Evolutionary conservation across 2,888 invertebrate species (phyloP).

Genomic region (Isoperla grammatica): DNA sequence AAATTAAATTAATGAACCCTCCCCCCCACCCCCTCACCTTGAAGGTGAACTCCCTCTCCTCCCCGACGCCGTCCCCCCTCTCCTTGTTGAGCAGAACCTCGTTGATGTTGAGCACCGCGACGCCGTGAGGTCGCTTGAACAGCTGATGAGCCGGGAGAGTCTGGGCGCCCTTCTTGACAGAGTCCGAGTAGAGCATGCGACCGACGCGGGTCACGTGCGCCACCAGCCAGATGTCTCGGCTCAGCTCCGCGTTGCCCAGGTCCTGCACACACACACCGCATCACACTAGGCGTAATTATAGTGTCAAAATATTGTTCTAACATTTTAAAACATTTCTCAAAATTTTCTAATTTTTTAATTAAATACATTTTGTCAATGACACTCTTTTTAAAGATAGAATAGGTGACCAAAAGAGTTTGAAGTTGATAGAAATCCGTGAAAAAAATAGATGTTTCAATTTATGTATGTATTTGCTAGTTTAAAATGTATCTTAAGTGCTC

Average conservation of each 20-base stretch:
- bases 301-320: no score
- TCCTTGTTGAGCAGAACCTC: slow-evolving; percentile 43
- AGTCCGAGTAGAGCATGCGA: slow-evolving; percentile 66
- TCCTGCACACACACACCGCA: no score
- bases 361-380: slow-evolving; percentile 17
- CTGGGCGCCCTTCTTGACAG: slow-evolving; percentile 45
- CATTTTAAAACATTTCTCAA: slow-evolving; percentile 15
- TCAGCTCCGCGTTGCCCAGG: slow-evolving; percentile 76
- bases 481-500: no score
- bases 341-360: background rate
- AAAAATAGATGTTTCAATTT: no score
- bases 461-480: no score
- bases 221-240: slow-evolving; percentile 79
- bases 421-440: no score
- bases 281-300: no score
- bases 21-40: slow-evolving; percentile 84
- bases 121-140: slow-evolving; percentile 70
- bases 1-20: slow-evolving; percentile 40
- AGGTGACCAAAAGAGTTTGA: no score
- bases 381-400: no score
- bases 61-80: slow-evolving; percentile 18
- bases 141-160: slow-evolving; percentile 28
- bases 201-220: slow-evolving; percentile 89
- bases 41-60: slow-evolving; percentile 63
- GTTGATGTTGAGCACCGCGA: slow-evolving; percentile 70